Evolutionary conservation across 2,888 invertebrate genomes (phyloP), one percentile per base, ranked within the genome.

Genomic region (Polylopha cassiicola): DNA sequence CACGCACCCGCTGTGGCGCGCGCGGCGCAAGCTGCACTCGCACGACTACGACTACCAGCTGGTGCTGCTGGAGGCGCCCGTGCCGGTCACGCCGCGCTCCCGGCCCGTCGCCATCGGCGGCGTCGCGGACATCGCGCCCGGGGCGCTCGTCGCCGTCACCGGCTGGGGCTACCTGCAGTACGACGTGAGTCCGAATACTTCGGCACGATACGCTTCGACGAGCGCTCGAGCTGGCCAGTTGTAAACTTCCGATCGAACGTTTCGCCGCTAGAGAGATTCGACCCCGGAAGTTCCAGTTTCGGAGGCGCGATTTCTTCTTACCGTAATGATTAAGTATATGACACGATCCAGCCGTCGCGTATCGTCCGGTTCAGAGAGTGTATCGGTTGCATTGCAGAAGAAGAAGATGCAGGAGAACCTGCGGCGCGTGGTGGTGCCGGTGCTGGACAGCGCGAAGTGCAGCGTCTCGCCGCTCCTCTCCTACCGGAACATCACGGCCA

Each of bases 31-130:
- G 1, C 22, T 44, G 0, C 71, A 77, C 31, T 48, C 44, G 13
- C 77, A 81, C 24, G 82, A 84, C 57, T 81, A 44, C 27, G 84
- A 85, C 34, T 85, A 73, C 54, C 84, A 82, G 55, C 62, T 85
- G 17, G 47, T 82, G 0, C 48, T 81, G 4, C 49, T 85, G 37
- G 74, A 80, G 52, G 50, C 4, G 1, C 60, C 79, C 0, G 58
- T 84, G 0, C 78, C 79, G 0, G 59, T 77, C 1, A 72, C 73
- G 0, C 24, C 51, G 0, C 45, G 6, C 4, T 51, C 73, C 2
- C 55, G 71, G 17, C 84, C 84, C 0, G 73, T 84, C 1, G 77
- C 78, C 1, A 80, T 85, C 2, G 84, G 73, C 0, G 48, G 51
- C 2, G 2, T 56, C 0, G 50, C 55, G 0, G 78, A 79, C 16